A percentile compares a stretch with the other conserved stretches of the same genome.
Conservation (phyloP, 1,140 invertebrate species). For the Aporrectodea caliginosa region DNA sequence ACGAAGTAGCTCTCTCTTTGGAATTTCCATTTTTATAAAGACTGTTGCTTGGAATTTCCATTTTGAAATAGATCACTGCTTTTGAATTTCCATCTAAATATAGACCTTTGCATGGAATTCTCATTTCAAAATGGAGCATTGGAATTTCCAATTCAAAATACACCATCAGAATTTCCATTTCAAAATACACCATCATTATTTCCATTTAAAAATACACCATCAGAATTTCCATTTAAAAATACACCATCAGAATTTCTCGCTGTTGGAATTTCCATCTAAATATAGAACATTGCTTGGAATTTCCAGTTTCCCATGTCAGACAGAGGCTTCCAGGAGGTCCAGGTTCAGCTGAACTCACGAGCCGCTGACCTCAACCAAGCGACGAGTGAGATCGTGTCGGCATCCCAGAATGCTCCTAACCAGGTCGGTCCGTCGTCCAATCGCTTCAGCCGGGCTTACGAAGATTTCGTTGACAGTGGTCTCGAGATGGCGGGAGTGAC, state of each 20-base stretch:
- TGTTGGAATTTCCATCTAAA: no score
- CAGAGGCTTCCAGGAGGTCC: slow-evolving; percentile 64
- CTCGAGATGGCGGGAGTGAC: slow-evolving; percentile 71
- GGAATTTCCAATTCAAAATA: neutral
- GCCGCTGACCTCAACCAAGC: slow-evolving; percentile 78
- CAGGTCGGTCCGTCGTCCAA: slow-evolving; percentile 70
- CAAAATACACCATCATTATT: no score
- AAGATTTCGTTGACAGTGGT: slow-evolving; percentile 68
- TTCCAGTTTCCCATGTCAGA: slow-evolving; percentile 45
- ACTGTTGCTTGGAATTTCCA: no score
- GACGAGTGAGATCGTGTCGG: slow-evolving; percentile 70
- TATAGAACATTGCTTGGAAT: slow-evolving; percentile 45
- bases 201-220: neutral
- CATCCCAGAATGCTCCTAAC: slow-evolving; percentile 64
- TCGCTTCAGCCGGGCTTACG: slow-evolving; percentile 72
- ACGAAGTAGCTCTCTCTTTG: no score
- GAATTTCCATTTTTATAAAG: no score
- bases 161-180: neutral
- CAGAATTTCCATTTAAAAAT: no score
- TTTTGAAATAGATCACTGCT: no score
- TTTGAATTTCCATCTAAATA: no score
- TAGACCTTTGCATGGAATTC: no score
- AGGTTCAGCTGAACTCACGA: slow-evolving; percentile 75
- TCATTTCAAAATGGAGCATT: no score
- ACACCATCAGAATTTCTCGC: no score